Percentiles rank a stretch among this genome's conserved stretches.
Conservation (phyloP, 2,797 vertebrate genomes). For the Darevskia nairensis region DNA sequence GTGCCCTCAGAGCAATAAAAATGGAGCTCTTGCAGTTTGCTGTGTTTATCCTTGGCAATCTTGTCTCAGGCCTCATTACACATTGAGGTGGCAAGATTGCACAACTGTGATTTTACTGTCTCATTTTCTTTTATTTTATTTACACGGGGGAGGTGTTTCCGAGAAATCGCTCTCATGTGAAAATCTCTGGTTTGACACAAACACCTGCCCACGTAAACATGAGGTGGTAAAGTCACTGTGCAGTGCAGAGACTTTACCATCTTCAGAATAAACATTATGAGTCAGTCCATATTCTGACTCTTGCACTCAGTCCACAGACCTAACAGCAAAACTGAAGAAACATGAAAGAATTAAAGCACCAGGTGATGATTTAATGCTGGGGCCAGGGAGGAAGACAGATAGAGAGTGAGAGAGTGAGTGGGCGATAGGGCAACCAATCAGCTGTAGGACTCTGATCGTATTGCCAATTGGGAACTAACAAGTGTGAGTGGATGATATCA, state of each 20-base stretch:
- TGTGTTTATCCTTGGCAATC: not conserved
- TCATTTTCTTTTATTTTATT: not conserved
- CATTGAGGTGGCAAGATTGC: not conserved
- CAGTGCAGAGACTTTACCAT: not conserved
- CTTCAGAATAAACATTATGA: not conserved
- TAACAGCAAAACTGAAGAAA: not conserved
- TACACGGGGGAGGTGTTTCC: not conserved
- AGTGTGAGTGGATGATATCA: not conserved
- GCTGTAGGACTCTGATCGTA: not conserved
- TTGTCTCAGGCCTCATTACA: not conserved
- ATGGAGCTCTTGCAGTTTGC: not conserved
- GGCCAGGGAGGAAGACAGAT: not conserved
- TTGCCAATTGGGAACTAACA: not conserved
- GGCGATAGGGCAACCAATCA: not conserved
- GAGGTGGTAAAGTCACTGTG: not conserved
- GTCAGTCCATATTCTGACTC: not conserved
- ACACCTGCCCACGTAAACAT: not conserved
- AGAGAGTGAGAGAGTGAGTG: no score
- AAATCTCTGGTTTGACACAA: constrained; percentile 3
- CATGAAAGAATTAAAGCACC: not conserved
- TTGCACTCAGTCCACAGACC: not conserved
- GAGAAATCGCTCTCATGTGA: not conserved
- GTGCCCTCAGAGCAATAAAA: not conserved
- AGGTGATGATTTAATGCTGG: not conserved
- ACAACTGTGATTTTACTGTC: not conserved